Conservation (phyloP, 1,140 invertebrate genomes). For the Nephila pilipes region DNA sequence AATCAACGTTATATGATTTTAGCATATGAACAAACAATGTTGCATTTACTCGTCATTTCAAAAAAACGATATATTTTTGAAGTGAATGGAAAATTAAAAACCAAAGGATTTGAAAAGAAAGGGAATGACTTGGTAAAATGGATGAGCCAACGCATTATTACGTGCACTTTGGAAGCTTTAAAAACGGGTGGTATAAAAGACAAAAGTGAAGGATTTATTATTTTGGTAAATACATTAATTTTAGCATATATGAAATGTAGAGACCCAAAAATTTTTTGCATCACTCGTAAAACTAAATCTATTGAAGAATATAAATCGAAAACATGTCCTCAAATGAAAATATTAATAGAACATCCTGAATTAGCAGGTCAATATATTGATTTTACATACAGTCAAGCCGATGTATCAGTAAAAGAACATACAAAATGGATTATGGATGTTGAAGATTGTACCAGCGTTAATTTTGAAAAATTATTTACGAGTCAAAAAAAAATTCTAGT, state of each 20-base stretch:
- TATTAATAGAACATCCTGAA: background rate
- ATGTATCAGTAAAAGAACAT: background rate
- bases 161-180: background rate
- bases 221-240: conserved; percentile 24
- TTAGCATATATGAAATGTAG: conserved; percentile 25
- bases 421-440: conserved; percentile 24
- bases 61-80: conserved; percentile 62
- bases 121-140: conserved; percentile 47
- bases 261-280: conserved; percentile 17
- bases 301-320: conserved; percentile 39
- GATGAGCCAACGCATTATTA: background rate
- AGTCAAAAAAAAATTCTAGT: conserved; percentile 48
- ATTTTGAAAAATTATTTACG: conserved; percentile 52
- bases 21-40: background rate
- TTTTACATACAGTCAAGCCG: conserved; percentile 15
- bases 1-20: conserved; percentile 49
- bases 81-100: background rate
- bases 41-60: conserved; percentile 29
- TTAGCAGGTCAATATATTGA: background rate
- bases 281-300: conserved; percentile 28
- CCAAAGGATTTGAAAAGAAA: conserved; percentile 43
- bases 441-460: background rate
- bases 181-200: conserved; percentile 4
- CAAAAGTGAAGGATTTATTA: background rate
- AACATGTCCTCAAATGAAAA: background rate